Conservation (phyloP, 2,113 vertebrate genomes). For the Larimichthys crocea region DNA sequence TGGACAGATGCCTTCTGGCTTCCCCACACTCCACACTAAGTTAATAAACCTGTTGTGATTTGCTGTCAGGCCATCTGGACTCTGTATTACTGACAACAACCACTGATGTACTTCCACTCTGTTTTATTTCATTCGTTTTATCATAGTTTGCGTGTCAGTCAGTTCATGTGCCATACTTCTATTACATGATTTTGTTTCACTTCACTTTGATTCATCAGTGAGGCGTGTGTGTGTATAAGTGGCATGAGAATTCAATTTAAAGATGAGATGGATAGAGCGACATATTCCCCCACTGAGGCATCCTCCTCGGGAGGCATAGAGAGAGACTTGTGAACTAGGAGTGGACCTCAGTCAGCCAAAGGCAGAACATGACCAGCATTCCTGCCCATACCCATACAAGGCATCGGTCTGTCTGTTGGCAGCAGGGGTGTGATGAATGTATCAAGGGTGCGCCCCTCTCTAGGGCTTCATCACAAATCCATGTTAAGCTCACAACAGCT, state of each 20-base stretch:
- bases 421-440: constrained; percentile 60
- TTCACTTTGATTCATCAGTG: neutral
- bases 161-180: neutral
- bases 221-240: neutral
- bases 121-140: neutral
- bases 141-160: neutral
- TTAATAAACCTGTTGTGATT: neutral
- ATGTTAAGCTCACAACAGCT: constrained; percentile 58
- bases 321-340: constrained; percentile 33
- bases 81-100: neutral
- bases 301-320: neutral
- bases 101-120: neutral
- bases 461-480: constrained; percentile 54
- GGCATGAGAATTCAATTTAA: neutral
- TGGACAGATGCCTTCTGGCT: neutral
- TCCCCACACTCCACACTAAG: neutral
- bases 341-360: constrained; percentile 32
- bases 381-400: constrained; percentile 75
- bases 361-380: constrained; percentile 67
- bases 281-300: neutral
- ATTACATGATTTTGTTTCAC: neutral
- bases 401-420: constrained; percentile 55
- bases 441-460: constrained; percentile 32
- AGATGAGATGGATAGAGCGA: neutral
- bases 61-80: constrained; percentile 1